These are phyloP conservation scores for Acanthurus lineatus DNA, from an alignment of 2,797 vertebrate species.

Conservation along the genomic window DNA sequence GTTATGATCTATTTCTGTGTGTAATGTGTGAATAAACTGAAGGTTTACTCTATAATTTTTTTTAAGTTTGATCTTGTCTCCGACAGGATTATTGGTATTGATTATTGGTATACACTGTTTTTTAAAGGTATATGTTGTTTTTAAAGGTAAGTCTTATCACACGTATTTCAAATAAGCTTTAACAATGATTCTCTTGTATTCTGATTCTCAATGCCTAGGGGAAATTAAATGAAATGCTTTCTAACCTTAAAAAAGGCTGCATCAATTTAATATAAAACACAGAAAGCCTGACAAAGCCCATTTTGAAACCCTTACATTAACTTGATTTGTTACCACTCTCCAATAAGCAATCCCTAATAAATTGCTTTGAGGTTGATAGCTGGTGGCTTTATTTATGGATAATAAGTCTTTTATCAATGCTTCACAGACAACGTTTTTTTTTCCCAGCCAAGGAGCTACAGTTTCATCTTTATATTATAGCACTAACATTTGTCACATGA, in stretches of 20 bases:
- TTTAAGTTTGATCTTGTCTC: constrained; percentile 3
- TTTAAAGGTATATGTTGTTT: too few relatives aligned
- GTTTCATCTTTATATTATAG: too few relatives aligned
- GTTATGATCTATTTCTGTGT: neutral
- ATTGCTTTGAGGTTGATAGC: neutral
- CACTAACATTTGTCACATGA: too few relatives aligned
- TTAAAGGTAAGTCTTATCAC: too few relatives aligned
- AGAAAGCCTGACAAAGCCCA: neutral
- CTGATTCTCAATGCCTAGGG: too few relatives aligned
- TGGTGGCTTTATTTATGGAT: neutral
- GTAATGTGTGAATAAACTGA: neutral
- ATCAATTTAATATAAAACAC: neutral
- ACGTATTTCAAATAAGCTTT: neutral
- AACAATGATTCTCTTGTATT: neutral
- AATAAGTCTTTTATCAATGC: neutral
- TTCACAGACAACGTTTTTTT: too few relatives aligned
- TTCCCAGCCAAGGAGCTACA: too few relatives aligned
- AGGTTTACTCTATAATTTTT: neutral
- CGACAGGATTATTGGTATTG: neutral
- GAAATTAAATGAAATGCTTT: neutral
- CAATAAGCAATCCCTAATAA: too few relatives aligned
- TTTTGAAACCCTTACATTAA: neutral
- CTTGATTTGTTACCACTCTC: neutral
- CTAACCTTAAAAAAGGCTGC: neutral
- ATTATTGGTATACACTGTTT: too few relatives aligned